phyloP scores from a whole-genome alignment of 2,797 vertebrate genomes.

The Discoglossus pictus region DNA sequence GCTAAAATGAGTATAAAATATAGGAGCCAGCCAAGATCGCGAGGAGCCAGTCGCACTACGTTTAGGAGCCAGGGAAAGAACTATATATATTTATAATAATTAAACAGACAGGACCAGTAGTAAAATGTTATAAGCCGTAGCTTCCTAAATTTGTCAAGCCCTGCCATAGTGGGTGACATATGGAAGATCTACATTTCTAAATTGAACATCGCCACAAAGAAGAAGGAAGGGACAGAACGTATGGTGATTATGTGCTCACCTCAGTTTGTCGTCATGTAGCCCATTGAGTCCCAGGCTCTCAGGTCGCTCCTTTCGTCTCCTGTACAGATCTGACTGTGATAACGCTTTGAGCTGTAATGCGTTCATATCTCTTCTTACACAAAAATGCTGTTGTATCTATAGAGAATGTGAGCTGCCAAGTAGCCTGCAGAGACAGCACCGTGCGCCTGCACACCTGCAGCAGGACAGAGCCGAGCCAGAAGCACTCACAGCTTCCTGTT shows the following conservation, averaged over 20 bases:
- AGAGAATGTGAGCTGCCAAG: constrained; percentile 54
- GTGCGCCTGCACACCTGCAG: constrained; percentile 69
- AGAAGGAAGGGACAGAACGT: neutral
- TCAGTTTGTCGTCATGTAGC: constrained; percentile 71
- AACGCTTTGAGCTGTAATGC: constrained; percentile 88
- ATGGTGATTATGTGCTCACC: constrained; percentile 69
- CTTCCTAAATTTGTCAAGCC: no score
- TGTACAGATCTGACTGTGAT: constrained; percentile 89
- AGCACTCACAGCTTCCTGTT: constrained; percentile 68
- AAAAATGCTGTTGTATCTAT: constrained; percentile 35
- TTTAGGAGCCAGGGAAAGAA: no score
- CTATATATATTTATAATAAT: no score
- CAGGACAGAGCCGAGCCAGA: constrained; percentile 46
- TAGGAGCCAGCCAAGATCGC: no score
- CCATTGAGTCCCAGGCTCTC: constrained; percentile 69
- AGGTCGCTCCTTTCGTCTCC: constrained; percentile 84
- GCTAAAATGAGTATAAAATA: no score
- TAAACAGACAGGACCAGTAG: no score
- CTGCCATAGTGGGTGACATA: no score
- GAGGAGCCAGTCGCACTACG: no score
- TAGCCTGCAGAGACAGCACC: constrained; percentile 54
- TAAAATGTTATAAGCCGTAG: no score
- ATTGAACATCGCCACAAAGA: no score
- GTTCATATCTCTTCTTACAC: constrained; percentile 74
- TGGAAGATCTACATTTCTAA: no score